Base-by-base conservation (phyloP, 2,888 invertebrate genomes). In the Diabrotica balteata region DNA sequence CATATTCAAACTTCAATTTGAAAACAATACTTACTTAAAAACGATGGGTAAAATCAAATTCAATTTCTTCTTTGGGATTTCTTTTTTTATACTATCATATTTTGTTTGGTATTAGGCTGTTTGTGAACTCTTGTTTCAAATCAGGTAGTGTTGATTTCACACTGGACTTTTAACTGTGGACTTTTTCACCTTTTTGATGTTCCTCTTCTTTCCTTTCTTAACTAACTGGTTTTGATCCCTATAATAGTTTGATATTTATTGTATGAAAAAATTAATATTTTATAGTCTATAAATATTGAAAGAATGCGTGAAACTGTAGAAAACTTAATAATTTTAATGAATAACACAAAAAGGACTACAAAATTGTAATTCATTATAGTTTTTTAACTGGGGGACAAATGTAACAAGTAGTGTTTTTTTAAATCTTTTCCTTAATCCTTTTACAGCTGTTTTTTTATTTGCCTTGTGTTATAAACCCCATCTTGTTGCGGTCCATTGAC, bases 291-390 rank as follows among this genome's bases (percentile, higher is more conserved):
- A 87, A 90, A 86, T 85, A 94, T 94, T 91, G 32, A 32, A 32
- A 32, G 32, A 4, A 32, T 32, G 32, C 91, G 59, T 88, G 89
- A 84, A 89, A 95, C 75, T 91, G 90, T 80, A 96, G 96, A 63
- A 90, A 89, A 57, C n/a, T n/a, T 93, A 90, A 57, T 98, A 88
- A 85, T 98, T 97, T 10, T 93, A 90, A 82, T 97, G 95, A 81
- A 93, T n/a, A 91, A 83, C 0, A 97, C 98, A 84, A 93, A 93
- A 86, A 91, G 92, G 53, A 98, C 98, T n/a, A 91, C 93, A 96
- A 9, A 96, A 94, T 84, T 96, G 0, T n/a, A 32, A 32, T 2
- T 32, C 4, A 32, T n/a, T 32, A 32, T 32, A 2, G 1, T 32
- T 32, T 32, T 32, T 32, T 2, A 32, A 32, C n/a, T n/a, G n/a